Evolutionary conservation across 2,797 vertebrate species (phyloP).

Genomic region (Nyctalus aviator): DNA sequence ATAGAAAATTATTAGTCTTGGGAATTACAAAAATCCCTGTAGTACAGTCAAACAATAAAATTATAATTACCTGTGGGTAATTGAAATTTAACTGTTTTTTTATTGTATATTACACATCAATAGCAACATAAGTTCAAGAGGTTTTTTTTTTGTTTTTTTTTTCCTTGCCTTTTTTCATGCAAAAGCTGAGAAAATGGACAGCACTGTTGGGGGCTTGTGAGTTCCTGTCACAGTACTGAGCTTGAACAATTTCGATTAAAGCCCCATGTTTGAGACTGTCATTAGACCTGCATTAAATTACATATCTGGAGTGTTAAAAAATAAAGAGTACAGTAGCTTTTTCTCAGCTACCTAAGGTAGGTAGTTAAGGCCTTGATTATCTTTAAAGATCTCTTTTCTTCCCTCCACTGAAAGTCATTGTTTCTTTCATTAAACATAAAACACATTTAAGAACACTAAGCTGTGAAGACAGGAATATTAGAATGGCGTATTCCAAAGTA

Average conservation of each 20-base stretch:
- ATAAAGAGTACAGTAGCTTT: conserved; percentile 88
- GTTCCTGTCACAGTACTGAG: conserved; percentile 88
- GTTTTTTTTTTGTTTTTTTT: conserved; percentile 71
- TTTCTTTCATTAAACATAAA: conserved; percentile 88
- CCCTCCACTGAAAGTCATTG: conserved; percentile 87
- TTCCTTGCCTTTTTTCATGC: conserved; percentile 84
- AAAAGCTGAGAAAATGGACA: conserved; percentile 88
- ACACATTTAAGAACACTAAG: conserved; percentile 84
- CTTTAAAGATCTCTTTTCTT: conserved; percentile 88
- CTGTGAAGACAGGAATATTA: conserved; percentile 80
- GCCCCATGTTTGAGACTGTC: conserved; percentile 88
- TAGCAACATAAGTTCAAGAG: conserved; percentile 91
- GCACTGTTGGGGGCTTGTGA: conserved; percentile 87
- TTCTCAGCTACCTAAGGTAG: conserved; percentile 85
- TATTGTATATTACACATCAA: conserved; percentile 92
- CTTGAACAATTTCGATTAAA: conserved; percentile 90
- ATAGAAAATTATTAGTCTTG: conserved; percentile 92
- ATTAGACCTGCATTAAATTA: conserved; percentile 90
- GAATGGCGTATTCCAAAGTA: conserved; percentile 80
- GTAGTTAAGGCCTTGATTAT: conserved; percentile 88
- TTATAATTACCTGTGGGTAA: conserved; percentile 92
- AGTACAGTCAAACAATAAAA: conserved; percentile 91
- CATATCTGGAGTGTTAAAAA: conserved; percentile 90
- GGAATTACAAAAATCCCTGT: conserved; percentile 91
- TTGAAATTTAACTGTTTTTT: conserved; percentile 92